Evolutionary conservation across 2,113 vertebrate species (phyloP), one percentile per base, ranked within the genome.

Genomic region (Copsychus sechellarum): DNA sequence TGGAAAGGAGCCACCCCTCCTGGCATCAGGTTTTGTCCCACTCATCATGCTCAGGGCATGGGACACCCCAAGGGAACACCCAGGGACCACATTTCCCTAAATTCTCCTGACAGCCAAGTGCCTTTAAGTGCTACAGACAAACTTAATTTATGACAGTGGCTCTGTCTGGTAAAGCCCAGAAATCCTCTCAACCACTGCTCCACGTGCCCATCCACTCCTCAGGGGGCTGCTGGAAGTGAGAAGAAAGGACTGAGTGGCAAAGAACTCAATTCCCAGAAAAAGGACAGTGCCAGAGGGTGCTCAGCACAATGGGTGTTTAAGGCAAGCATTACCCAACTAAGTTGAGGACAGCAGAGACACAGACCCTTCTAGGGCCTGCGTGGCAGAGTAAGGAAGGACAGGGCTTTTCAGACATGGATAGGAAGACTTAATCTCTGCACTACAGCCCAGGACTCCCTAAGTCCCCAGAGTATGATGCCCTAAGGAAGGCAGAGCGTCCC

Each of bases 171-270:
- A 17, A 53, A 83, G 71, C 66, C 53, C 42, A 42, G 42, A 34
- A 86, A 70, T 24, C 71, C 33, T 85, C 26, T 26, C 8, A 18
- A 5, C 3, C 38, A 5, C 36, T 15, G 3, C 40, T 34, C 12
- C 2, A 25, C 0, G 0, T 17, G 48, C 28, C 57, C 6, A 0
- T 21, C 51, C 15, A 4, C 20, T 45, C 51, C 60, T 47, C 81
- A 20, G n/a, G 57, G 5, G 43, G 64, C 91, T 71, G 80, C 15
- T 40, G 1, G 22, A 7, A 73, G 22, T 1, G 36, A 42, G 45
- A 60, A 62, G 18, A 43, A 51, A 71, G 80, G 79, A 66, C 24
- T 3, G 4, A 74, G 64, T 0, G 7, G 43, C 48, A 23, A 54
- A 57, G 72, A 66, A 17, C 42, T 28, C 0, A 34, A 51, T 36